Conservation (phyloP, 1,140 invertebrate species). For the Calliphora vicina region DNA sequence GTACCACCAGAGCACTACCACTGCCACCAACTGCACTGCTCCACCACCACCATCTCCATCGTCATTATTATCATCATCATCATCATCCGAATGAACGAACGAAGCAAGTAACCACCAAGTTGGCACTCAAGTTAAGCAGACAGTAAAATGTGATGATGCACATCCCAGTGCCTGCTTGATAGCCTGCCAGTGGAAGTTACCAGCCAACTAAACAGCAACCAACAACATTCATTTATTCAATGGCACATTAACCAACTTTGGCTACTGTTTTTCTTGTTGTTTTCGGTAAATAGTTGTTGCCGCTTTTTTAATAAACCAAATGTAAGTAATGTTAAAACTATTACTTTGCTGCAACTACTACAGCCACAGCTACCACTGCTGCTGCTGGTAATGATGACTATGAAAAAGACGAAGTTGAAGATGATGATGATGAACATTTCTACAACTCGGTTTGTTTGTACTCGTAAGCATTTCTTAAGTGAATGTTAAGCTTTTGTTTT, state of each 20-base stretch:
- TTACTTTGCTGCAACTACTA: neutral
- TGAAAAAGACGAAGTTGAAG: neutral
- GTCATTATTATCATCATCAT: neutral
- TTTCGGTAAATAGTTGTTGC: neutral
- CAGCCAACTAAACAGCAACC: conserved; percentile 8
- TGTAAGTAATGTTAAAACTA: neutral
- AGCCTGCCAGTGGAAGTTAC: neutral
- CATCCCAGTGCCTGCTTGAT: neutral
- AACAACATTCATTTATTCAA: conserved; percentile 32
- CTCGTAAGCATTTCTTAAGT: neutral
- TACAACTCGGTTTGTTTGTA: neutral
- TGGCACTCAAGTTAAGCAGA: neutral
- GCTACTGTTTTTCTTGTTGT: conserved; percentile 18
- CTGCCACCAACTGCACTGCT: neutral
- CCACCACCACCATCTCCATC: neutral
- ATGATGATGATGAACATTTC: neutral
- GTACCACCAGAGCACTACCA: neutral
- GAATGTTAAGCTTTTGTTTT: neutral
- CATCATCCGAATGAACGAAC: neutral
- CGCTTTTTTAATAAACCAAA: neutral
- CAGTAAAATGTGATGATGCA: neutral
- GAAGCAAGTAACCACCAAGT: neutral
- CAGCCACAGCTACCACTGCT: neutral
- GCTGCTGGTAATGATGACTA: neutral
- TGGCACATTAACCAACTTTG: conserved; percentile 30